A percentile compares a stretch with the other conserved stretches of the same genome.
phyloP scores from a whole-genome alignment of 2,888 invertebrate species.

The Furcula furcula region DNA sequence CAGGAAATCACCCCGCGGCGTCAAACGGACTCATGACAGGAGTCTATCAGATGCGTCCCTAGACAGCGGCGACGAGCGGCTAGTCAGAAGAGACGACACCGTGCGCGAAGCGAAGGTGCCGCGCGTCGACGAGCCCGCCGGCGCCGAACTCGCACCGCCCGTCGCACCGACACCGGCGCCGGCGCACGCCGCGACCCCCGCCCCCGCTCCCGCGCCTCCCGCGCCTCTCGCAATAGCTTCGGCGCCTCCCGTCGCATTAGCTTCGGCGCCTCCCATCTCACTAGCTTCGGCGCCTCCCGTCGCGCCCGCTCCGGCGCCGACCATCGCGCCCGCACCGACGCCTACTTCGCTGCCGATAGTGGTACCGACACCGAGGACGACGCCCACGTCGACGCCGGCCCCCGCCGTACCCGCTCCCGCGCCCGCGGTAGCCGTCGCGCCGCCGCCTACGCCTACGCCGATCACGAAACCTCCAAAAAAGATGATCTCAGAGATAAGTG shows the following conservation, averaged over 20 bases:
- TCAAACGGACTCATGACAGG: conserved; percentile 83
- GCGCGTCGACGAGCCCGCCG: conserved; percentile 40
- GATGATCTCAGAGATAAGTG: conserved; percentile 71
- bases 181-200: background rate
- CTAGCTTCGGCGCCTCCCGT: conserved; percentile 4
- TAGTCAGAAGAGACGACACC: conserved; percentile 49
- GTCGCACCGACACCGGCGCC: conserved; percentile 15
- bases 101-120: conserved; percentile 50
- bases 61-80: conserved; percentile 83
- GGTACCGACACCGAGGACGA: conserved; percentile 9
- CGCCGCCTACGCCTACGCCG: conserved; percentile 43
- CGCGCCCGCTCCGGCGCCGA: conserved; percentile 2
- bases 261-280: conserved; percentile 2
- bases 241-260: conserved; percentile 11
- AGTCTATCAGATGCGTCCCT: conserved; percentile 85
- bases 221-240: conserved; percentile 17
- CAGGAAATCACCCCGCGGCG: conserved; percentile 85
- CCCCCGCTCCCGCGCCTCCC: conserved; percentile 10
- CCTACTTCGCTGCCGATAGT: too few species aligned
- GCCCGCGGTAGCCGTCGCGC: conserved; percentile 9
- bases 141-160: conserved; percentile 12
- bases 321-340: conserved; percentile 14
- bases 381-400: conserved; percentile 4
- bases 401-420: conserved; percentile 15
- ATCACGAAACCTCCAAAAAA: conserved; percentile 71